Conservation (phyloP, 2,113 vertebrate genomes). For the Alligator sinensis region DNA sequence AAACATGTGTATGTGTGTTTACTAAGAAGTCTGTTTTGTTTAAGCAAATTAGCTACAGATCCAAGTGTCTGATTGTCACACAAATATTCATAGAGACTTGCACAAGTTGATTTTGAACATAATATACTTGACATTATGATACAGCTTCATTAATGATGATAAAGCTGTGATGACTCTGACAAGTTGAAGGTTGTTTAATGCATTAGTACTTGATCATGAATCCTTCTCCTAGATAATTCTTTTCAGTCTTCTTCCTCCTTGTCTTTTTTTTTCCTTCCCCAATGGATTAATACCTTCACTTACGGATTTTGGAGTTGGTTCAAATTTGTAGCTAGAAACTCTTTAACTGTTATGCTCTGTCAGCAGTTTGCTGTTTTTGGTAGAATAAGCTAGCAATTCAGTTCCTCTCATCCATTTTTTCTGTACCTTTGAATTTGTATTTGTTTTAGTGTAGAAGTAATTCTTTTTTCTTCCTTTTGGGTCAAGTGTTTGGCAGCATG, state of each 20-base stretch:
- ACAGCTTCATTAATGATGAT: background rate
- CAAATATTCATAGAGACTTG: background rate
- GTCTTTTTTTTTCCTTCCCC: slow-evolving; percentile 5
- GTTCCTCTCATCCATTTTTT: background rate
- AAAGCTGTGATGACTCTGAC: background rate
- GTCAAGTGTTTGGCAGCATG: background rate
- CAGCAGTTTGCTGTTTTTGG: background rate
- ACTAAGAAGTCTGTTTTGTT: background rate
- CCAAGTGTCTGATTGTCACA: background rate
- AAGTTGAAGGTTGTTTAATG: too few species aligned
- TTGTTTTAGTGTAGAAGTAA: background rate
- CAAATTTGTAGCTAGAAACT: background rate
- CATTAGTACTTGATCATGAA: too few species aligned
- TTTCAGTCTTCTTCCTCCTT: background rate
- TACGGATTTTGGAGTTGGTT: background rate
- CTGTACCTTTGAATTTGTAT: background rate
- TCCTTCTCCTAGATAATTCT: too few species aligned
- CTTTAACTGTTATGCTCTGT: background rate
- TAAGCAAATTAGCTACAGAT: background rate
- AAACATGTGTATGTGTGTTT: background rate
- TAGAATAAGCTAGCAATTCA: background rate
- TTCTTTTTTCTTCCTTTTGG: too few species aligned
- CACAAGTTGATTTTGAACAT: background rate
- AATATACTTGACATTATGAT: background rate
- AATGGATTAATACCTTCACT: background rate